A percentile compares a stretch with the other conserved stretches of the same genome.
Conservation (phyloP, 2,113 vertebrate genomes). For the Pterophyllum scalare region DNA sequence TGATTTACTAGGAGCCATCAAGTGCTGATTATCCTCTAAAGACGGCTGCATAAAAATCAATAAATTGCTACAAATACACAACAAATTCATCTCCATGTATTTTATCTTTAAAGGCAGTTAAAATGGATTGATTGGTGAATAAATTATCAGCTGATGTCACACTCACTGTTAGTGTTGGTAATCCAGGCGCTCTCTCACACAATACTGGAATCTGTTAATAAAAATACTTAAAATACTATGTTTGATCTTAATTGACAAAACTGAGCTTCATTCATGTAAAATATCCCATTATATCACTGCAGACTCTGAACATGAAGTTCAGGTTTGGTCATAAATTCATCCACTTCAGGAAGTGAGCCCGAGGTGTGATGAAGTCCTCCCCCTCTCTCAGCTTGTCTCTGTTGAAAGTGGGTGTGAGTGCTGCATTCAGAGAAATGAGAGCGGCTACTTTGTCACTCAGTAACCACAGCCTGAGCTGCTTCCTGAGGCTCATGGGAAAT, state of each 20-base stretch:
- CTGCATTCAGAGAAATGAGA: background rate
- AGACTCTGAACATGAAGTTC: background rate
- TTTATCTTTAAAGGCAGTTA: too few species aligned
- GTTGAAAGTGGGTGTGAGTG: rapidly evolving
- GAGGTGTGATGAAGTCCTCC: background rate
- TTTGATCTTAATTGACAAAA: background rate
- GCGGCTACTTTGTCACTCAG: background rate
- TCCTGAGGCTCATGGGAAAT: rapidly evolving
- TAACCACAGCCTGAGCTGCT: background rate
- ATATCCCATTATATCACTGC: too few species aligned
- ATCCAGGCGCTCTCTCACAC: background rate
- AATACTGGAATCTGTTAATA: rapidly evolving
- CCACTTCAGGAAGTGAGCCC: background rate
- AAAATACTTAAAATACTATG: background rate
- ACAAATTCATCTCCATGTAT: too few species aligned
- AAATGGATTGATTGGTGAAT: too few species aligned
- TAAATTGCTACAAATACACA: too few species aligned
- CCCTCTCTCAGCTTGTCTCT: background rate
- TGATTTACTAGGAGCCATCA: too few species aligned
- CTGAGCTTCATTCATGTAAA: background rate
- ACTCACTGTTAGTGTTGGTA: background rate
- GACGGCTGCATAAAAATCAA: too few species aligned
- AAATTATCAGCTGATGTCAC: background rate
- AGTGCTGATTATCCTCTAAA: too few species aligned
- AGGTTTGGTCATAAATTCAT: background rate